Base-by-base conservation (phyloP, 2,797 vertebrate species). In the Melanogrammus aeglefinus region DNA sequence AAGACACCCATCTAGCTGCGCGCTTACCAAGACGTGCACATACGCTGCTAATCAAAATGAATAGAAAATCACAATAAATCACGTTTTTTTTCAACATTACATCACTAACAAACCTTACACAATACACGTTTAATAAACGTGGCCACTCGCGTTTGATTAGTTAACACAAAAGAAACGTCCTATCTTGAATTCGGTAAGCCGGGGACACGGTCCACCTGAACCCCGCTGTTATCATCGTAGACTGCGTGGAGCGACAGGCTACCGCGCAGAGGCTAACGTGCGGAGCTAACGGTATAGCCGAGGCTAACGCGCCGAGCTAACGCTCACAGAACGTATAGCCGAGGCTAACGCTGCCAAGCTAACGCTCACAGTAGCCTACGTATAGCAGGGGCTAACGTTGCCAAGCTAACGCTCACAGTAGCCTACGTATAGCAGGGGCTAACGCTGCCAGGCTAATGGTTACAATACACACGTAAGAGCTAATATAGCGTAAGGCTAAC, bases 271-370 rank as follows among this genome's bases (percentile, higher is more conserved):
- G 31, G 31, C 31, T 33, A 31, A 31, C 69, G 16, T 4, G 9
- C 38, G 78, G 78, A 69, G 47, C 24, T 71, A 71, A 29, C 4
- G 69, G 21, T 57, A 57, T 21, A 39, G 29, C 38, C 0, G 16
- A 79, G 75, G 24, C 24, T 76, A 80, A 78, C 74, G 72, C 0
- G 74, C 39, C 33, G 8, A n/a, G 47, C 0, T 70, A 63, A 63
- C 8, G 51, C 21, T 63, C 21, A 21, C 51, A 63, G 21, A n/a
- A n/a, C 51, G 21, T 63, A 66, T n/a, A 66, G 21, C 51, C 0
- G 18, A 63, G 21, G 51, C 51, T 66, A 24, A 27, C 63, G 24
- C 9, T 24, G 12, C n/a, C 63, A 10, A 66, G 63, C n/a, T 66
- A 66, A 66, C 3, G 63, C 9, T 27, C 24, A 24, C 63, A 66